Conservation (phyloP, 1,140 invertebrate genomes). For the honey bee (Apis mellifera) region Amel_HAv3.1 CM009936.2:6026001-6026500, state of each 20-base stretch:
- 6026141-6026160: neutral
- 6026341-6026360: no score
- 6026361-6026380: neutral
- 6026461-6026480: neutral
- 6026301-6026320: conserved; percentile 27
- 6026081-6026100: conserved; percentile 6
- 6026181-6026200: neutral
- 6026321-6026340: neutral
- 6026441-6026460: neutral
- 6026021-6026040: conserved; percentile 24
- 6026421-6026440: neutral
- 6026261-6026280: conserved; percentile 54
- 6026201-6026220: neutral
- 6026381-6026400: no score
- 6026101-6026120: neutral
- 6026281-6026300: conserved; percentile 67
- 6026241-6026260: conserved; percentile 31
- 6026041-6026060: conserved; percentile 7
- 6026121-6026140: neutral
- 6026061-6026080: no score
- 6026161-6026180: conserved; percentile 19
- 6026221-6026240: neutral
- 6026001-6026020: conserved; percentile 6
- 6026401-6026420: conserved; percentile 10
- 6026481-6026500: conserved; percentile 5